Conservation (phyloP, 1,140 invertebrate species). For the Carcinoscorpius rotundicauda region DNA sequence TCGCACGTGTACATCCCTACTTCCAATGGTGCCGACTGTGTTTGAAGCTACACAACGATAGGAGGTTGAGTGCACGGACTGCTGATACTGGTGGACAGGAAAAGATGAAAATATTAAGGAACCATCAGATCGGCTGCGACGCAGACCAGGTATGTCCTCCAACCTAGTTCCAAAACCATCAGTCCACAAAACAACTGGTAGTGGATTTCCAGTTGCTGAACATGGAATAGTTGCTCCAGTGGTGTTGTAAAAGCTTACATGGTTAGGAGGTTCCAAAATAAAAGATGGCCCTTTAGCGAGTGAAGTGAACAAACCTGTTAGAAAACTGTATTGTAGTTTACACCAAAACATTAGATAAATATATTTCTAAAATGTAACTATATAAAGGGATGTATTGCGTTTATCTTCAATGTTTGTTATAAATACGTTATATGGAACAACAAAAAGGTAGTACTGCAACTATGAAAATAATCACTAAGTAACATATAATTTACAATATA, state of each 20-base stretch:
- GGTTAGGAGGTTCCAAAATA: conserved; percentile 8
- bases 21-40: conserved; percentile 28
- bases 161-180: conserved; percentile 45
- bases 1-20: conserved; percentile 29
- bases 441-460: too few species aligned
- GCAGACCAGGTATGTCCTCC: conserved; percentile 46
- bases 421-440: too few species aligned
- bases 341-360: too few species aligned
- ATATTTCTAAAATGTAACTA: too few species aligned
- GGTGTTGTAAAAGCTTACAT: conserved; percentile 37
- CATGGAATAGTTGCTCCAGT: conserved; percentile 85
- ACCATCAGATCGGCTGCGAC: conserved; percentile 43
- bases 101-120: conserved; percentile 32
- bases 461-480: too few species aligned
- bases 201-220: conserved; percentile 73
- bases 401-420: too few species aligned
- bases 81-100: conserved; percentile 22
- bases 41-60: conserved; percentile 32
- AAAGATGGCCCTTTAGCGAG: conserved; percentile 9
- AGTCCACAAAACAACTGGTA: conserved; percentile 73
- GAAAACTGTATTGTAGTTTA: too few species aligned
- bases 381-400: too few species aligned
- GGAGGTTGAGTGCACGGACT: conserved; percentile 28
- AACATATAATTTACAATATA: too few species aligned
- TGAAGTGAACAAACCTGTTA: too few species aligned